These are phyloP conservation scores for Pteruthius melanotis DNA, from an alignment of 2,113 vertebrate species.

Conservation along the genomic window DNA sequence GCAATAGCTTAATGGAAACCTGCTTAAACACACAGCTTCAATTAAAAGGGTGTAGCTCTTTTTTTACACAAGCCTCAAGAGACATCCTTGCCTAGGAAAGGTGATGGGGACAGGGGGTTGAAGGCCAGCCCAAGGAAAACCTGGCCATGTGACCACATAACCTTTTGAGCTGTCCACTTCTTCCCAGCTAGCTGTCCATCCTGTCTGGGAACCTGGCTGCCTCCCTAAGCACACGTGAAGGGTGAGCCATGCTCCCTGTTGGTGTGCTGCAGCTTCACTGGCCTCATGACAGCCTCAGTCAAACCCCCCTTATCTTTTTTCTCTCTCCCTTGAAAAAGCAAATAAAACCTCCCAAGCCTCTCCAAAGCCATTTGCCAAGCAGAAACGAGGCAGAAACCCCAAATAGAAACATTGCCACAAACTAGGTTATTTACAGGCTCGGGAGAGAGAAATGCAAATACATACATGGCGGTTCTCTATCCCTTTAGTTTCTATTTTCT, in stretches of 20 bases:
- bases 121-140: background rate
- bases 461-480: background rate
- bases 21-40: background rate
- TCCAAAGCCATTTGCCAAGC: background rate
- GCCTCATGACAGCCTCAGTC: background rate
- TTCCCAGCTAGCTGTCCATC: background rate
- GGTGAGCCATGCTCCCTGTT: background rate
- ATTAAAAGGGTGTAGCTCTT: background rate
- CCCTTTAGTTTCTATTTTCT: slow-evolving; percentile 22
- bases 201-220: background rate
- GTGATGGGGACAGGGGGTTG: background rate
- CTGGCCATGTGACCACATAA: background rate
- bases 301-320: background rate
- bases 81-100: background rate
- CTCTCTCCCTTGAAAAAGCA: background rate
- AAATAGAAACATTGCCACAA: background rate
- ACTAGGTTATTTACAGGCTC: background rate
- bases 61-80: background rate
- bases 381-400: background rate
- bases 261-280: background rate
- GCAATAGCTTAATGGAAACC: background rate
- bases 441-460: background rate
- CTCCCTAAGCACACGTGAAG: background rate
- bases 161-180: background rate
- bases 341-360: background rate